These are phyloP conservation scores for Mus musculus DNA, from an alignment of 2,113 vertebrate genomes.

Conservation along the genomic window GRCm39 chr5:122891501-122892000, in stretches of 20 bases:
- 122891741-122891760: constrained; percentile 73
- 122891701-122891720: not conserved
- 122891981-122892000: too few species aligned
- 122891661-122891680: not conserved
- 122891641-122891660: not conserved
- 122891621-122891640: not conserved
- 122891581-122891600: not conserved
- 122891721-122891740: not conserved
- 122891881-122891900: constrained; percentile 95
- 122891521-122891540: too few species aligned
- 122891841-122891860: constrained; percentile 92
- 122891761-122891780: constrained; percentile 98
- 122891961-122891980: not conserved
- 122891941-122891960: not conserved
- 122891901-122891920: constrained; percentile 21
- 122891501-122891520: too few species aligned
- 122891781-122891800: constrained; percentile 99
- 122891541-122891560: too few species aligned
- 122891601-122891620: not conserved
- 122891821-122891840: constrained; percentile 96
- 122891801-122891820: constrained; percentile 99
- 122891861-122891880: constrained; percentile 89
- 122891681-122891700: not conserved
- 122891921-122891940: not conserved
- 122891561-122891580: not conserved